These are phyloP conservation scores for Elysia chlorotica DNA, from an alignment of 1,140 invertebrate species.

Conservation along the genomic window DNA sequence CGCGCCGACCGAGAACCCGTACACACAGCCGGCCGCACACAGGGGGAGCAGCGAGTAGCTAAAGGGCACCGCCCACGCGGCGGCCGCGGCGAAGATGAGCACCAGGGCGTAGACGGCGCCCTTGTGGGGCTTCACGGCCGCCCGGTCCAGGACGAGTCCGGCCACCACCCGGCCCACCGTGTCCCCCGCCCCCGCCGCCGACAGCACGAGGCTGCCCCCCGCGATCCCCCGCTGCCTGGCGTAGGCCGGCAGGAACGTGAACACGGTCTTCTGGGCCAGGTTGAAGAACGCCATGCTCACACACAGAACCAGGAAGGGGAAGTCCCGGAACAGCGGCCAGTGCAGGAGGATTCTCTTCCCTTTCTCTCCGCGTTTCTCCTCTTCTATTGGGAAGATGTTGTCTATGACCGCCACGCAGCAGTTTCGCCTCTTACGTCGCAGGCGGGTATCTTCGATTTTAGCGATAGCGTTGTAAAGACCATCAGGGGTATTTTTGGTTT, in stretches of 20 bases:
- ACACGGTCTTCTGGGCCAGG: conserved; percentile 38
- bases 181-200: conserved; percentile 41
- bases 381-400: too few species aligned
- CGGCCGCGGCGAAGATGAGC: conserved; percentile 29
- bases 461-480: too few species aligned
- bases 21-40: conserved; percentile 35
- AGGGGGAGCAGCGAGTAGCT: conserved; percentile 31
- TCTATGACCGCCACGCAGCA: too few species aligned
- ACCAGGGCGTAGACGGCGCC: conserved; percentile 36
- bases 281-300: conserved; percentile 44
- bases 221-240: conserved; percentile 32
- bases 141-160: conserved; percentile 42
- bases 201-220: conserved; percentile 37
- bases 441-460: too few species aligned
- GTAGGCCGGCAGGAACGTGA: conserved; percentile 47
- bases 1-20: conserved; percentile 35
- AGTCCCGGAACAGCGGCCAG: conserved; percentile 40
- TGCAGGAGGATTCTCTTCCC: conserved; percentile 29
- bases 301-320: conserved; percentile 41
- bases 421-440: too few species aligned
- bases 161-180: conserved; percentile 35
- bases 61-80: conserved; percentile 29
- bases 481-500: too few species aligned
- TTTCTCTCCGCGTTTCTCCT: conserved; percentile 8
- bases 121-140: conserved; percentile 45